phyloP scores from a whole-genome alignment of 2,888 invertebrate species.

The Tipula helvola region DNA sequence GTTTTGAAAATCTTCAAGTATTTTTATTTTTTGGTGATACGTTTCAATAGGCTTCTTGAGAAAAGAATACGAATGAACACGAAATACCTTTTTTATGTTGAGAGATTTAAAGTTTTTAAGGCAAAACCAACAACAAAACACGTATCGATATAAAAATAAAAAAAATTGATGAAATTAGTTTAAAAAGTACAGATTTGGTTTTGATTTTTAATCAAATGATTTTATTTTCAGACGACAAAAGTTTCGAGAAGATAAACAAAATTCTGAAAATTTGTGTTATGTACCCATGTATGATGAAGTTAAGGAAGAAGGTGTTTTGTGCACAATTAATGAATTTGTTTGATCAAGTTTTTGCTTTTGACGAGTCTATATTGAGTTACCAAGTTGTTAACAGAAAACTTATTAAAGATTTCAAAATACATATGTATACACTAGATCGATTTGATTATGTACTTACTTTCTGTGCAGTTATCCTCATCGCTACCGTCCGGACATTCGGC shows the following conservation, averaged over 20 bases:
- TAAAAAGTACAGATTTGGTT: neutral
- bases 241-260: neutral
- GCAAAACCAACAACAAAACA: neutral
- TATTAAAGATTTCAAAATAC: neutral
- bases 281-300: no score
- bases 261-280: neutral
- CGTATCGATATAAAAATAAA: neutral
- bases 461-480: slow-evolving; percentile 74
- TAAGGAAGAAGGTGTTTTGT: neutral
- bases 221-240: neutral
- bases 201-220: neutral
- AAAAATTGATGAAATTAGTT: neutral
- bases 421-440: neutral
- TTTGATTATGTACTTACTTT: slow-evolving; percentile 27
- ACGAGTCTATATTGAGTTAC: neutral
- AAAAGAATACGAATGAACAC: neutral
- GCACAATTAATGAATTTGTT: neutral
- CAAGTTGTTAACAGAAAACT: neutral
- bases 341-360: neutral
- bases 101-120: neutral
- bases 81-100: neutral
- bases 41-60: neutral
- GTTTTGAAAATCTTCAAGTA: neutral
- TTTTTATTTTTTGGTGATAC: neutral
- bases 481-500: slow-evolving; percentile 73